phyloP scores from a whole-genome alignment of 1,140 invertebrate genomes.

The Planococcus citri region DNA sequence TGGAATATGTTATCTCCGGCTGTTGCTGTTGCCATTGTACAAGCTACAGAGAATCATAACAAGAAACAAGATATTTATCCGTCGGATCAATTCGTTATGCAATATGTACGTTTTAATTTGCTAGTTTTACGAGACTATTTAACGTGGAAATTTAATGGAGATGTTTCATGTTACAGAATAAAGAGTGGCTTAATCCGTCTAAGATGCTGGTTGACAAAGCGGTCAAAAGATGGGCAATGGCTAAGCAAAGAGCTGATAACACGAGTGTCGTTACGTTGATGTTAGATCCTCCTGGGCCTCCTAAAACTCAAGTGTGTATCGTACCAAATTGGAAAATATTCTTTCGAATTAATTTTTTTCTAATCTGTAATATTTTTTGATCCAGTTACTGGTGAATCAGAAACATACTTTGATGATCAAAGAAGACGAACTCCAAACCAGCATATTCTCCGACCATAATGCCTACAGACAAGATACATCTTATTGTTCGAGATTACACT shows the following conservation, averaged over 20 bases:
- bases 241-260: slow-evolving; percentile 82
- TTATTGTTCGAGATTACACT: not conserved
- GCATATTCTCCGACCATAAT: not conserved
- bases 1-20: slow-evolving; percentile 87
- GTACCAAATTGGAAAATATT: not conserved
- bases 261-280: slow-evolving; percentile 87
- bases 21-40: slow-evolving; percentile 72
- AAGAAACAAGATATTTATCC: slow-evolving; percentile 36
- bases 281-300: slow-evolving; percentile 80
- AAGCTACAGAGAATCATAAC: slow-evolving; percentile 66
- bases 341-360: not conserved
- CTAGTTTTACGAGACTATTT: not conserved
- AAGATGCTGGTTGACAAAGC: slow-evolving; percentile 79
- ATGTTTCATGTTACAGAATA: slow-evolving; percentile 21
- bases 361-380: not conserved
- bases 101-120: slow-evolving; percentile 29
- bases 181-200: slow-evolving; percentile 72
- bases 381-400: not conserved
- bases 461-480: not conserved
- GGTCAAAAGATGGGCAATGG: slow-evolving; percentile 60
- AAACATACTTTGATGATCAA: not conserved
- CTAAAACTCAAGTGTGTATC: slow-evolving; percentile 30
- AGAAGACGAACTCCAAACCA: not conserved
- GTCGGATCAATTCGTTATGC: slow-evolving; percentile 28
- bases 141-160: slow-evolving; percentile 9